Conservation (phyloP, 1,140 invertebrate species). For the Lepidotrigona ventralis region DNA sequence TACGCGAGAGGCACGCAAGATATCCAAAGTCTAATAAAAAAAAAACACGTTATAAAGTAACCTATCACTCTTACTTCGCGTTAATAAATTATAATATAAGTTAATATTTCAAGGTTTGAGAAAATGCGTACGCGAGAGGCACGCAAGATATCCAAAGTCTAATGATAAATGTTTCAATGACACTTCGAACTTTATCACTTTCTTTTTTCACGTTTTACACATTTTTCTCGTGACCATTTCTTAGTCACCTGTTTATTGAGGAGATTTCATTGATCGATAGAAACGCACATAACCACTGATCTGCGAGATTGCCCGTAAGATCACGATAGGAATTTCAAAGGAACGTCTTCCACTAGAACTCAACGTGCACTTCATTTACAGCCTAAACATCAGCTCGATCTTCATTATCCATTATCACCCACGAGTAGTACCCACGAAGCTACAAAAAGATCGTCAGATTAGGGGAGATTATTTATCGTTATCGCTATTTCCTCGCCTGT, state of each 20-base stretch:
- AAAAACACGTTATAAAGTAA: neutral
- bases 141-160: too few relatives aligned
- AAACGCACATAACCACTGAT: neutral
- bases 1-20: too few relatives aligned
- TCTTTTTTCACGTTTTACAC: too few relatives aligned
- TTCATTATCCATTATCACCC: neutral
- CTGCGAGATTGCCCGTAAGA: neutral
- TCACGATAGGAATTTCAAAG: neutral
- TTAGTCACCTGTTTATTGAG: too few relatives aligned
- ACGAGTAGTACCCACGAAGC: too few relatives aligned
- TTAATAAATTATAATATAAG: too few relatives aligned
- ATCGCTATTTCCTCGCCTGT: constrained; percentile 9
- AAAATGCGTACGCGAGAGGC: too few relatives aligned
- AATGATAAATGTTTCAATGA: too few relatives aligned
- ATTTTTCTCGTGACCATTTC: too few relatives aligned
- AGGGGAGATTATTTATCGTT: constrained; percentile 36
- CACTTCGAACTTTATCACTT: too few relatives aligned
- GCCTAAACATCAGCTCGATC: neutral
- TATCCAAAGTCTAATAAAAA: too few relatives aligned
- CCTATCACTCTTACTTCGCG: neutral
- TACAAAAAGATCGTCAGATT: constrained; percentile 10
- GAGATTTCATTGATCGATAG: neutral
- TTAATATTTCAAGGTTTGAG: too few relatives aligned
- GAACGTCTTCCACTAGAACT: neutral
- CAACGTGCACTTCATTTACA: neutral